phyloP scores from a whole-genome alignment of 2,888 invertebrate genomes.

The Agriopis marginaria region DNA sequence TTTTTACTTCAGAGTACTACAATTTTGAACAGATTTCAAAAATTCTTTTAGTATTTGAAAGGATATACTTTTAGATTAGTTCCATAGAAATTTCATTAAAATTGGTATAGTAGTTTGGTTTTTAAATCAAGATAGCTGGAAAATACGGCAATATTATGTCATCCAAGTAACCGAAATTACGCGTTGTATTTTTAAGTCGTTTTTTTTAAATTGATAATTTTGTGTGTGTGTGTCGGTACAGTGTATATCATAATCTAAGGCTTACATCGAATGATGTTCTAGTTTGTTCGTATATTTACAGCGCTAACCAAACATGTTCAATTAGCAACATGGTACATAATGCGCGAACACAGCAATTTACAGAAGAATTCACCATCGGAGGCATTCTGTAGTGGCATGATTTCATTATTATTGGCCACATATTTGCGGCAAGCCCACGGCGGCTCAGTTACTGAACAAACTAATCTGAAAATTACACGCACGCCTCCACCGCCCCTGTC shows the following conservation, averaged over 20 bases:
- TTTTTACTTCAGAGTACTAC: too few relatives aligned
- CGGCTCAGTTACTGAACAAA: constrained; percentile 78
- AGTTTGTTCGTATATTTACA: background rate
- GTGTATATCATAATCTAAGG: background rate
- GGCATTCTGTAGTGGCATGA: constrained; percentile 40
- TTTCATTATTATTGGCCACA: constrained; percentile 72
- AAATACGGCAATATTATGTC: too few relatives aligned
- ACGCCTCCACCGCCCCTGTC: constrained; percentile 45
- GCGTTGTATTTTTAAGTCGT: too few relatives aligned
- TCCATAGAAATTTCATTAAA: too few relatives aligned
- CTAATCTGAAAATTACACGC: constrained; percentile 84
- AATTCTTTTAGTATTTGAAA: too few relatives aligned
- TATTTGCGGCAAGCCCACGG: constrained; percentile 70
- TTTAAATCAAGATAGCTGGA: too few relatives aligned
- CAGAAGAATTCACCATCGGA: constrained; percentile 19
- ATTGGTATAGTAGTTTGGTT: too few relatives aligned
- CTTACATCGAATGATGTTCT: background rate
- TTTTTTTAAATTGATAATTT: background rate
- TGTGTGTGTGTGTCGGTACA: background rate
- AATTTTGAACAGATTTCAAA: too few relatives aligned
- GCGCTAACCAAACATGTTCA: constrained; percentile 28
- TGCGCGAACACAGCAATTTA: constrained; percentile 15
- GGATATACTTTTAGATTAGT: too few relatives aligned
- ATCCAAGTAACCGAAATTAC: too few relatives aligned
- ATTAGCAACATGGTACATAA: constrained; percentile 49